phyloP scores from a whole-genome alignment of 2,888 invertebrate genomes.

The Drosophila robusta region DNA sequence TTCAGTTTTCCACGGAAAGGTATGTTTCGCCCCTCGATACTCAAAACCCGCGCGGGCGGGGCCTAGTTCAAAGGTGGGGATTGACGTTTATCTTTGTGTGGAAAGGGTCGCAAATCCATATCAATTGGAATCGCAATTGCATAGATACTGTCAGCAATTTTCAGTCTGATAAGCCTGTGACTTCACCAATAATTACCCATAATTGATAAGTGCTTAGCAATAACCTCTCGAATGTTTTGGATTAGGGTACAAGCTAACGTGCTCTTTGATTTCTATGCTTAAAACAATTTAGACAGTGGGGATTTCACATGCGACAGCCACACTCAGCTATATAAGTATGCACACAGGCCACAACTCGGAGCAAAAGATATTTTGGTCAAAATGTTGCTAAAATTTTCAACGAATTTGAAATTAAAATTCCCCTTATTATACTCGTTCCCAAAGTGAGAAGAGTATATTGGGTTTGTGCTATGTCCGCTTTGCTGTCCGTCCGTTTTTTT shows the following conservation, averaged over 20 bases:
- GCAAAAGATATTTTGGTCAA: not conserved
- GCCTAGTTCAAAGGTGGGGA: slow-evolving; percentile 16
- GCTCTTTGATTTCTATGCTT: slow-evolving; percentile 35
- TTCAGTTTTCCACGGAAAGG: not conserved
- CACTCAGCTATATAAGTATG: slow-evolving; percentile 26
- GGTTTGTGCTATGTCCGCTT: too few relatives aligned
- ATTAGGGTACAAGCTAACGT: slow-evolving; percentile 28
- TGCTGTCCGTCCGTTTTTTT: too few relatives aligned
- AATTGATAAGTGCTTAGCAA: slow-evolving; percentile 46
- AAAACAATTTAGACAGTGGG: not conserved
- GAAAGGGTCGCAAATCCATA: slow-evolving; percentile 31
- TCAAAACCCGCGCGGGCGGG: not conserved
- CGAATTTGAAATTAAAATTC: not conserved
- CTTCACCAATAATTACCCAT: slow-evolving; percentile 51
- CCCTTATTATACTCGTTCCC: too few relatives aligned
- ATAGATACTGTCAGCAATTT: slow-evolving; percentile 22
- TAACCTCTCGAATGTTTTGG: slow-evolving; percentile 30
- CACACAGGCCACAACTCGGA: slow-evolving; percentile 1
- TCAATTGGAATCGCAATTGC: slow-evolving; percentile 8
- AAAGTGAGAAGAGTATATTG: too few relatives aligned
- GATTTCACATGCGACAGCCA: slow-evolving; percentile 26
- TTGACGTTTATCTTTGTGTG: slow-evolving; percentile 8
- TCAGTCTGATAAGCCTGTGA: slow-evolving; percentile 35
- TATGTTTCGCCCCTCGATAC: not conserved
- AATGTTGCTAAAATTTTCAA: slow-evolving; percentile 1